Conservation (phyloP, 2,113 vertebrate genomes). For the Anhinga rufa region DNA sequence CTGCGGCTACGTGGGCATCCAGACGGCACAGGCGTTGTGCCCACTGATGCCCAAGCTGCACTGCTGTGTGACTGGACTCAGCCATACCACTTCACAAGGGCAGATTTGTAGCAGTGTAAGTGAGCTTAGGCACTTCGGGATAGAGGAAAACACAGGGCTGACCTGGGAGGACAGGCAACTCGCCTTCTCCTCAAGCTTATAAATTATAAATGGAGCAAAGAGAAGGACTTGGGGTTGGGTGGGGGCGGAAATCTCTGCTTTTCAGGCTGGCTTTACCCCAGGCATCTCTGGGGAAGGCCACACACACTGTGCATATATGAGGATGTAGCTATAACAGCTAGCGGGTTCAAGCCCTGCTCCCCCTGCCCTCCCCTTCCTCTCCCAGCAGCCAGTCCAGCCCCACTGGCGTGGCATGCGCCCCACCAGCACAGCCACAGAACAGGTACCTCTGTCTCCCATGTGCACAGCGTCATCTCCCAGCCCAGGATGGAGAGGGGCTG, state of each 20-base stretch:
- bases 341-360: neutral
- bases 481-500: neutral
- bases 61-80: neutral
- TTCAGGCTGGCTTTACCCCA: neutral
- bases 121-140: neutral
- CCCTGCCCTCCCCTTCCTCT: neutral
- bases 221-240: neutral
- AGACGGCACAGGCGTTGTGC: neutral
- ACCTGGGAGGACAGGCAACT: neutral
- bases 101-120: neutral
- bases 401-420: neutral
- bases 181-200: neutral
- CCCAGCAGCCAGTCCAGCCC: neutral
- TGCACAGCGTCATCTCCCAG: neutral
- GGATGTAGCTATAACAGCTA: neutral
- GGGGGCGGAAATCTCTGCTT: neutral
- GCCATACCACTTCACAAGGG: neutral
- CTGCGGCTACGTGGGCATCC: fast-evolving
- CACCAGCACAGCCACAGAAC: neutral
- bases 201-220: neutral
- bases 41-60: neutral
- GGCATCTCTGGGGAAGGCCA: neutral
- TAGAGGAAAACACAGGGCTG: neutral
- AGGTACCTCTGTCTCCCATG: neutral
- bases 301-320: fast-evolving